A percentile compares a stretch with the other conserved stretches of the same genome.
These are phyloP conservation scores for Drosophila austrosaltans DNA, from an alignment of 2,888 invertebrate genomes.

Conservation along the genomic window DNA sequence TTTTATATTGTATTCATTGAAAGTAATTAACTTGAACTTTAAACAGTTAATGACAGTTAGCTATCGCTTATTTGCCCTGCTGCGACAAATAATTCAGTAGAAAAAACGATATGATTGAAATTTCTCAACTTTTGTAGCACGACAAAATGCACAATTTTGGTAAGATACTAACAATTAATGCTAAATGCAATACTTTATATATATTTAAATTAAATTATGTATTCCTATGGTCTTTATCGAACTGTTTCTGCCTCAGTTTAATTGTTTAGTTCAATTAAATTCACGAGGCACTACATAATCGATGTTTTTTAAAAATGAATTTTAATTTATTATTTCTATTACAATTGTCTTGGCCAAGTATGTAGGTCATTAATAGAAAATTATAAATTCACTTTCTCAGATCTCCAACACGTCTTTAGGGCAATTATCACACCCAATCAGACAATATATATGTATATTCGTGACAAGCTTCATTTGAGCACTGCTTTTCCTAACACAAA, in stretches of 20 bases:
- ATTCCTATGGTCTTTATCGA: too few species aligned
- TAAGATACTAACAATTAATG: neutral
- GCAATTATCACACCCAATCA: neutral
- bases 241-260: too few species aligned
- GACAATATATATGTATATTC: too few species aligned
- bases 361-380: neutral
- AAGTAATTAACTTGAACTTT: neutral
- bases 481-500: neutral
- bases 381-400: neutral
- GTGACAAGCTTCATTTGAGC: too few species aligned
- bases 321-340: neutral
- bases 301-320: neutral
- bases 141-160: neutral
- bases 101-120: neutral
- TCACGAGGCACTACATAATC: neutral
- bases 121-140: neutral
- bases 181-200: too few species aligned
- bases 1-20: neutral
- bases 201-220: too few species aligned
- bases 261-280: too few species aligned
- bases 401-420: neutral
- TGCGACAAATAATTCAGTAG: conserved; percentile 57
- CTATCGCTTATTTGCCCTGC: conserved; percentile 64
- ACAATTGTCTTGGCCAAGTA: too few species aligned
- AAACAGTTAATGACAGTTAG: conserved; percentile 63